Conservation (phyloP, 1,140 invertebrate species). For the Cylas formicarius region DNA sequence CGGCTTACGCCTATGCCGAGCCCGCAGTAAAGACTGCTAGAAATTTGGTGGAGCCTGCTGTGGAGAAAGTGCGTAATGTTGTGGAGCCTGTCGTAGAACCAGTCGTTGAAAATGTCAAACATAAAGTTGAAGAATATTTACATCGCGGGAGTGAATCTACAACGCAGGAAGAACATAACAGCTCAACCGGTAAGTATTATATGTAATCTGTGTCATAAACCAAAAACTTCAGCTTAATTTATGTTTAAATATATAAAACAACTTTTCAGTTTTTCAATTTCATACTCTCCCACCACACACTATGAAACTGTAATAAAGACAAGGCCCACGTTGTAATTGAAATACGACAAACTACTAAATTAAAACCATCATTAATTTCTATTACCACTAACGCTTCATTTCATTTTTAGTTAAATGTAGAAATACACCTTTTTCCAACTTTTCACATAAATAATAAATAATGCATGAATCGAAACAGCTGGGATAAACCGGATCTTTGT, state of each 20-base stretch:
- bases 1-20: constrained; percentile 22
- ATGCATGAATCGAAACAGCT: no score
- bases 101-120: constrained; percentile 28
- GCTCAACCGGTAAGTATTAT: background rate
- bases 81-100: constrained; percentile 31
- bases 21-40: constrained; percentile 34
- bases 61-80: constrained; percentile 20
- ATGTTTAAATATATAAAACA: background rate
- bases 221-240: background rate
- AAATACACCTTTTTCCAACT: no score
- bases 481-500: no score
- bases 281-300: no score
- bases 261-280: no score
- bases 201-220: background rate
- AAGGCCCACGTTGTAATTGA: no score
- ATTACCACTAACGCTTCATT: no score
- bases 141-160: constrained; percentile 14
- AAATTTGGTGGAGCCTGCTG: constrained; percentile 30
- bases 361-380: no score
- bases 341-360: no score
- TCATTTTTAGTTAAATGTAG: no score
- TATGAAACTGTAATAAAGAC: no score
- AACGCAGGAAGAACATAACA: background rate
- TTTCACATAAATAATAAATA: no score
- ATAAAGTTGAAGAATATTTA: constrained; percentile 32